Evolutionary conservation across 2,797 vertebrate species (phyloP), one percentile per base, ranked within the genome.

Genomic region (Diplodus puntazzo): DNA sequence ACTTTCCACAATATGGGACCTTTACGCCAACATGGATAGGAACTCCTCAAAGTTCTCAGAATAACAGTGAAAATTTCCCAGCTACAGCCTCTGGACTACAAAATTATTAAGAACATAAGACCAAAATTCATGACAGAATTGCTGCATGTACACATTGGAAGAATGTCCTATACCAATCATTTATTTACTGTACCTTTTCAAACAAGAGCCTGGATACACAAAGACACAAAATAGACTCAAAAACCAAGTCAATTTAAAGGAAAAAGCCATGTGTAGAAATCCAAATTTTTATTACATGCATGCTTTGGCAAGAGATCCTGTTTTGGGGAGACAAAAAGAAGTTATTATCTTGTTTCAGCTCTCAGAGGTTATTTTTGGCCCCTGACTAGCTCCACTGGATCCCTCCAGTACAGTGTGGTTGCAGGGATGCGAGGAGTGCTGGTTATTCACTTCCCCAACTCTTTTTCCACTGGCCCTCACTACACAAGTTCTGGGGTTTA

Each of bases 261-360:
- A 70, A 39, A 49, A 72, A 80, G 55, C 34, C 49, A n/a, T 23
- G 34, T 34, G 21, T 39, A 27, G 10, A 72, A 75, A 30, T 71
- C 69, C 52, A 61, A 63, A 69, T n/a, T 63, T 62, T 73, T 75
- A 70, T 59, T 73, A 62, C 73, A 59, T 67, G 66, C 71, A 61
- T 81, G 43, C 71, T 83, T 81, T 82, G 75, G 73, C 87, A 58
- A 50, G 23, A 27, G 11, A 23, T 27, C 4, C 65, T 82, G 71
- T 76, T 82, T 77, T 66, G 66, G 52, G 69, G 61, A 81, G 65
- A 78, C 53, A 80, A 83, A 79, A 73, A 73, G 5, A 71, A 77
- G 59, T 81, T 59, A 85, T 88, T 74, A 87, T 86, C 79, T 87
- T 61, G 65, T 87, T 85, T 84, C 68, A 77, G 77, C 53, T 45